Conservation (phyloP, 1,140 invertebrate genomes). For the Drosophila elegans region DNA sequence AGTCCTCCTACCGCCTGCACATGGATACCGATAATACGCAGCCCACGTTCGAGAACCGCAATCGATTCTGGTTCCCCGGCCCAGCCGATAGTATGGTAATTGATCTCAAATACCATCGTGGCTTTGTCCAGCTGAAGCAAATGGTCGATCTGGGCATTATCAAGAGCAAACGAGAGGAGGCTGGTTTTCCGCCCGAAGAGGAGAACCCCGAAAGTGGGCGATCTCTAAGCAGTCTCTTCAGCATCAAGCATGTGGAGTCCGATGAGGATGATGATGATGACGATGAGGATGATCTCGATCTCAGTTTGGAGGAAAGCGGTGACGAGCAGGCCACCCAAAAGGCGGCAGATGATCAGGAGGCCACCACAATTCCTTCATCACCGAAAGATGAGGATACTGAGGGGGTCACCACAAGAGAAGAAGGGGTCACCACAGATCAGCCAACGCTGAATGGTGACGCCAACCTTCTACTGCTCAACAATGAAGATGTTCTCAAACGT, state of each 20-base stretch:
- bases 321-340: background rate
- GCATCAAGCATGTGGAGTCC: constrained; percentile 30
- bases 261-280: constrained; percentile 36
- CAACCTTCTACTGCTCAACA: constrained; percentile 24
- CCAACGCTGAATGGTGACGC: background rate
- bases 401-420: constrained; percentile 1
- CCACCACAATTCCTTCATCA: background rate
- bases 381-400: background rate
- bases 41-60: constrained; percentile 86
- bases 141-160: constrained; percentile 88
- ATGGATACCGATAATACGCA: constrained; percentile 90
- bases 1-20: constrained; percentile 87
- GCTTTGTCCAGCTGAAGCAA: constrained; percentile 89
- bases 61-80: constrained; percentile 89
- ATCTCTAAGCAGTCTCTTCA: constrained; percentile 27
- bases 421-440: background rate
- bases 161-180: constrained; percentile 71
- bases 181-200: constrained; percentile 28
- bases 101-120: constrained; percentile 88
- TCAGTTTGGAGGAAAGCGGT: constrained; percentile 5
- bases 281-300: constrained; percentile 56
- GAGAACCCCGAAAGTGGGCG: background rate
- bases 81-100: constrained; percentile 88
- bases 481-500: constrained; percentile 4
- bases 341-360: background rate